These are phyloP conservation scores for Limnephilus marmoratus DNA, from an alignment of 2,888 invertebrate species.

Conservation along the genomic window DNA sequence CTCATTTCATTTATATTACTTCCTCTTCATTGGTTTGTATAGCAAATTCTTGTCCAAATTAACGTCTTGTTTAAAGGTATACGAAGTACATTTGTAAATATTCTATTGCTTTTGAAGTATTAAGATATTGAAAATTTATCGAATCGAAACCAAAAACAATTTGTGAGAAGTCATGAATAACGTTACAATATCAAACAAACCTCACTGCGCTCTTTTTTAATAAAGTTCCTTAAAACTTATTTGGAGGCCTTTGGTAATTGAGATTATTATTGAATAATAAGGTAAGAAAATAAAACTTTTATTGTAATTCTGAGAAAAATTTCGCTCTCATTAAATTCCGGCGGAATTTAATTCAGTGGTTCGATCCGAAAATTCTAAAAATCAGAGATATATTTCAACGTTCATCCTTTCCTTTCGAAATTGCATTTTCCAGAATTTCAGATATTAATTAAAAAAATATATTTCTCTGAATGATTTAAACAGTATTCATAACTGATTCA, in stretches of 20 bases:
- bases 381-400: neutral
- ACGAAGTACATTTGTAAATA: neutral
- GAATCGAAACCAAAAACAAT: neutral
- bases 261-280: slow-evolving; percentile 2
- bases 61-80: neutral
- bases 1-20: neutral
- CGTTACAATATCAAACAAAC: neutral
- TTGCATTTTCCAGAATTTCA: neutral
- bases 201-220: neutral
- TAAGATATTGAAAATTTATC: neutral
- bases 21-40: neutral
- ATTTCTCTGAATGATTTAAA: neutral
- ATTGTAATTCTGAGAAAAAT: neutral
- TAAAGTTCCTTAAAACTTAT: neutral
- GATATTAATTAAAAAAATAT: neutral
- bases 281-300: neutral
- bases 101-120: neutral
- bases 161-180: neutral
- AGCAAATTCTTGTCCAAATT: neutral
- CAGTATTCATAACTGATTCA: neutral
- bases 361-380: neutral
- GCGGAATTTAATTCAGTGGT: neutral
- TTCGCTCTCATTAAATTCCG: neutral
- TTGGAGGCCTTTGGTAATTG: neutral
- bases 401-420: neutral